Conservation (phyloP, 2,113 vertebrate genomes). For the Plecturocebus donacophilus region DNA sequence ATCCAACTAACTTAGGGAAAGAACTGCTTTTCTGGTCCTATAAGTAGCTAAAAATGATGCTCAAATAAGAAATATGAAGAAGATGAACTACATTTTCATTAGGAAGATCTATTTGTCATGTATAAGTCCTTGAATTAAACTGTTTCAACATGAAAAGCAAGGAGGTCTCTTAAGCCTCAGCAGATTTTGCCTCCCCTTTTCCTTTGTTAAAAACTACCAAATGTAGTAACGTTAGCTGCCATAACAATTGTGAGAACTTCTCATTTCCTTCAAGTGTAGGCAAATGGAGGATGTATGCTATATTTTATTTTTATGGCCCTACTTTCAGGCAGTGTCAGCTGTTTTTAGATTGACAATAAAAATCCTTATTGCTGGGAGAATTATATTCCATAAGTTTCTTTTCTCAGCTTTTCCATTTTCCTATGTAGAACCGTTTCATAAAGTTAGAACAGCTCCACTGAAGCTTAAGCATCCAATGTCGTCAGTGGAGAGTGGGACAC, state of each 20-base stretch:
- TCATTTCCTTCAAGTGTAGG: slow-evolving; percentile 79
- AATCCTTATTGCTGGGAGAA: slow-evolving; percentile 76
- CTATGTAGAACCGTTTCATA: slow-evolving; percentile 1
- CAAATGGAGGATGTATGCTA: slow-evolving; percentile 76
- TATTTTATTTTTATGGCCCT: slow-evolving; percentile 80
- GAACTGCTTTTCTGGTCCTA: slow-evolving; percentile 24
- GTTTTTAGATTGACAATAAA: slow-evolving; percentile 82
- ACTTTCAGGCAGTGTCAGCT: slow-evolving; percentile 78
- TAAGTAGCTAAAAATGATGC: slow-evolving; percentile 58
- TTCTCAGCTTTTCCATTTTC: slow-evolving; percentile 64
- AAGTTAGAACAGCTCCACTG: neutral
- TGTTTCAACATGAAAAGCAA: slow-evolving; percentile 52
- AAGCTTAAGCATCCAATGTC: neutral
- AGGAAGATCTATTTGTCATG: slow-evolving; percentile 35
- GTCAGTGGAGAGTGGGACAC: neutral
- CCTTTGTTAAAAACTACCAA: slow-evolving; percentile 62
- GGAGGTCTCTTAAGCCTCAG: neutral
- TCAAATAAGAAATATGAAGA: neutral
- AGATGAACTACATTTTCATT: slow-evolving; percentile 55
- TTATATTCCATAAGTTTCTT: slow-evolving; percentile 75
- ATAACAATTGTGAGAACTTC: slow-evolving; percentile 73
- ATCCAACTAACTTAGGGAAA: neutral
- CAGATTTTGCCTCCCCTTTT: neutral
- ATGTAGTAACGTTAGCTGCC: slow-evolving; percentile 58
- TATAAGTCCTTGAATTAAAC: slow-evolving; percentile 45